Evolutionary conservation across 2,113 vertebrate genomes (phyloP).

Genomic region (Tetrao urogallus): DNA sequence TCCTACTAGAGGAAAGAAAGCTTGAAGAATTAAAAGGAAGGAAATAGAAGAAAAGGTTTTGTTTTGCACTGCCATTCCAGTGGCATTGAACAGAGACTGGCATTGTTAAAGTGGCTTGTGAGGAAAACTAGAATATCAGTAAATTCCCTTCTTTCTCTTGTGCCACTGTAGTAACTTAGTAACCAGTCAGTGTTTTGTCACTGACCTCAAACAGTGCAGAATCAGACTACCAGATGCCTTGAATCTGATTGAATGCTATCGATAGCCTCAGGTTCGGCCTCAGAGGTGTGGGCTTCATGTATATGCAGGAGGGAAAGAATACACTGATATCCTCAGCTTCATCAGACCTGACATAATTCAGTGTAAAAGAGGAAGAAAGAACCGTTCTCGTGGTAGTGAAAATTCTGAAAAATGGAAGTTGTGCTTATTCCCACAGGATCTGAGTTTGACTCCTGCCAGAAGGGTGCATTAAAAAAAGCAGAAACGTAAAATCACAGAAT

Average conservation of each 20-base stretch:
- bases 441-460: neutral
- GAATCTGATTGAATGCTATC: neutral
- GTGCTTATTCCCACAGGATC: neutral
- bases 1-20: neutral
- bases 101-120: neutral
- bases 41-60: constrained; percentile 27
- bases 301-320: neutral
- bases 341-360: neutral
- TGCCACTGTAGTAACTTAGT: neutral
- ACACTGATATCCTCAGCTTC: neutral
- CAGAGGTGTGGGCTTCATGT: neutral
- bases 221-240: neutral
- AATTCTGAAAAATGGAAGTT: neutral
- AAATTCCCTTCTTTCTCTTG: neutral
- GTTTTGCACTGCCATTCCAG: constrained; percentile 1
- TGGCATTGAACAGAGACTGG: neutral
- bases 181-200: neutral
- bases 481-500: neutral
- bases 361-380: neutral
- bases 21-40: neutral
- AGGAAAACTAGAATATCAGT: neutral
- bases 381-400: neutral
- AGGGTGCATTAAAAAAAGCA: neutral
- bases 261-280: neutral
- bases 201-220: neutral